Percentiles rank a stretch among this genome's conserved stretches.
Conservation (phyloP, 2,797 vertebrate species). For the Glossophaga mutica region DNA sequence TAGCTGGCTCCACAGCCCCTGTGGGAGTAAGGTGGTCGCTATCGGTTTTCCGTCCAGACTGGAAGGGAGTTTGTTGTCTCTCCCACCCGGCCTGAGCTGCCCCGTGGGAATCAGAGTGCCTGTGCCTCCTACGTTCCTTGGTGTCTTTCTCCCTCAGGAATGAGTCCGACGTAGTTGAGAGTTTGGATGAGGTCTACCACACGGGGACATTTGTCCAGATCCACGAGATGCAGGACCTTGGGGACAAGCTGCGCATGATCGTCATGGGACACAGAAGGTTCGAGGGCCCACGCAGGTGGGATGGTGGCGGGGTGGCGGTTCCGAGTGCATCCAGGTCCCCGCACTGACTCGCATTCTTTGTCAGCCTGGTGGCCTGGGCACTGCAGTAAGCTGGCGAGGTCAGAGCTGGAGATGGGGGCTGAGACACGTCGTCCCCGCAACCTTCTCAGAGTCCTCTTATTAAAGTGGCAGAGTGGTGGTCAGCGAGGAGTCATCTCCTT, state of each 20-base stretch:
- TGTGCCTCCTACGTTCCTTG: neutral
- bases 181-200: slow-evolving; percentile 90
- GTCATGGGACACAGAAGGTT: slow-evolving; percentile 98
- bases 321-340: rapidly evolving
- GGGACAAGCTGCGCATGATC: slow-evolving; percentile 97
- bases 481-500: neutral
- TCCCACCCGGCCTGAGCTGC: rapidly evolving
- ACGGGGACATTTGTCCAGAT: slow-evolving; percentile 98
- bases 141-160: slow-evolving; percentile 83
- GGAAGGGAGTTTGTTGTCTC: neutral
- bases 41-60: neutral
- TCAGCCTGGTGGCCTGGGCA: neutral
- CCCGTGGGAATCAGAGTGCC: rapidly evolving
- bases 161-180: slow-evolving; percentile 93
- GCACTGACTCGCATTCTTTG: rapidly evolving
- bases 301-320: rapidly evolving
- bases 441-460: neutral
- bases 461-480: neutral
- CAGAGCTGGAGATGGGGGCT: too few species aligned
- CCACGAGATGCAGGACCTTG: slow-evolving; percentile 98
- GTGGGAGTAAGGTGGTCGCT: neutral
- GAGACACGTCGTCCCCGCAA: rapidly evolving
- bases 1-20: neutral
- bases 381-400: neutral
- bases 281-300: rapidly evolving